Evolutionary conservation across 2,113 vertebrate species (phyloP), one percentile per base, ranked within the genome.

Genomic region (Salminus brasiliensis): DNA sequence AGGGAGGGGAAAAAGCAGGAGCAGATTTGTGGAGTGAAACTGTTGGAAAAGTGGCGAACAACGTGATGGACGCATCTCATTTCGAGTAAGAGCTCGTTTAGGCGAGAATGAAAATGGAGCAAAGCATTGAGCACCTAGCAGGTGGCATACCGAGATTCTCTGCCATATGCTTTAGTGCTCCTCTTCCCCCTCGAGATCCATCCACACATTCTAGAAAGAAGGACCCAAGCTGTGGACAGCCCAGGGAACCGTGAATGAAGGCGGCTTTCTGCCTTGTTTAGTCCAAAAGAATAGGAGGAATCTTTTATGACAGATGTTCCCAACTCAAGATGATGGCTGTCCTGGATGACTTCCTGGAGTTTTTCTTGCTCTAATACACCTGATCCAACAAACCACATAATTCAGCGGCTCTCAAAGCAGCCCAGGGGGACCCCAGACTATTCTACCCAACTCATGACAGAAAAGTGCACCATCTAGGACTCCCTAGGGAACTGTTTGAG

Each of bases 21-120:
- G 29, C 76, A 66, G 72, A 83, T 83, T 67, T 55, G 16, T 72
- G 10, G 21, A 59, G 68, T 25, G 67, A 76, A 76, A 76, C 67
- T 39, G 12, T 76, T 52, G 18, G 53, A 62, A 39, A 69, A 34
- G 27, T 72, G 36, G 60, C 53, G 47, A 27, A 27, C 57, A 74
- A 43, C 39, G 29, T 70, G 59, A 65, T 60, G 43, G 41, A 29
- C 41, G 18, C 29, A 53, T 74, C 18, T 49, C 43, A 8, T 45
- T 53, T 59, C 55, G 62, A 74, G 52, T 29, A 41, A 74, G 25
- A 47, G 74, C 34, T 65, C 59, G 27, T 72, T 71, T 53, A 60
- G 71, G 32, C 36, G 55, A 76, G n/a, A 41, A 16, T 41, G 16
- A 53, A 57, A 45, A 45, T 32, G 9, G 43, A 49, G 32, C 25